phyloP scores from a whole-genome alignment of 2,888 invertebrate species.

The Scrobipalpa costella region DNA sequence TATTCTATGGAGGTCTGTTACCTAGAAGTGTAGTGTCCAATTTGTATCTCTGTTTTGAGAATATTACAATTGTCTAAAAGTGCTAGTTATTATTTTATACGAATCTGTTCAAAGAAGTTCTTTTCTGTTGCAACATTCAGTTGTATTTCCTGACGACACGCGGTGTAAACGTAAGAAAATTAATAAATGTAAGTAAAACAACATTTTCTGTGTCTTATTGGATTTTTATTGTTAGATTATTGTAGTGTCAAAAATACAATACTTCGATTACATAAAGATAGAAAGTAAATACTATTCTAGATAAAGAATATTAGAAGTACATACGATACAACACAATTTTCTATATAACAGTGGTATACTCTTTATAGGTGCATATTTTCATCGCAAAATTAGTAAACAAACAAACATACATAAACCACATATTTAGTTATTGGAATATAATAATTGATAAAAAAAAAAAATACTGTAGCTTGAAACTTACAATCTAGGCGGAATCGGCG shows the following conservation, averaged over 20 bases:
- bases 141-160: neutral
- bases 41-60: too few relatives aligned
- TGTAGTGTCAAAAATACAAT: neutral
- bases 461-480: neutral
- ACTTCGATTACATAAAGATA: neutral
- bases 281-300: too few relatives aligned
- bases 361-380: too few relatives aligned
- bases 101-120: neutral
- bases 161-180: constrained; percentile 7
- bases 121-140: neutral
- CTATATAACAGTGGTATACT: too few relatives aligned
- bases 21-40: too few relatives aligned
- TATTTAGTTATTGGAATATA: neutral
- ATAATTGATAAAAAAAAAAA: neutral
- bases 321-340: too few relatives aligned
- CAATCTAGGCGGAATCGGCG: neutral
- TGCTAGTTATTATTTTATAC: neutral
- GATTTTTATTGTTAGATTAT: too few relatives aligned
- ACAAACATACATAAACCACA: neutral
- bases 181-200: constrained; percentile 16
- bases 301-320: too few relatives aligned
- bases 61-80: neutral
- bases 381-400: too few relatives aligned
- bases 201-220: constrained; percentile 15
- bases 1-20: too few relatives aligned